Base-by-base conservation (phyloP, 2,113 vertebrate species). In the Onychorhynchus coronatus region DNA sequence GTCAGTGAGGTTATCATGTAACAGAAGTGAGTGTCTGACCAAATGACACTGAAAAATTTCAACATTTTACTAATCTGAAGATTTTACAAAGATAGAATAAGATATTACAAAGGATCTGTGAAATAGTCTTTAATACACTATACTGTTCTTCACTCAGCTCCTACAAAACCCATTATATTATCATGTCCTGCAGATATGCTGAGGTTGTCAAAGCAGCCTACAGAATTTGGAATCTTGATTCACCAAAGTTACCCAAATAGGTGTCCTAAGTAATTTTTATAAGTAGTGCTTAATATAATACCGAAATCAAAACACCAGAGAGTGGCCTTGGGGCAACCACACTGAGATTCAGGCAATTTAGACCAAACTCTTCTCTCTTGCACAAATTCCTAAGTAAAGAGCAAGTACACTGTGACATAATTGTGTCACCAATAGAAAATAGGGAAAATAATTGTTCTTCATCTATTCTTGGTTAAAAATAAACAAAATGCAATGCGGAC, bases 401-500 rank as follows among this genome's bases (percentile, higher is more conserved):
- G 12, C n/a, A 59, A 76, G 55, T 8, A 19, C 30, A 8, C 28
- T 39, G n/a, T 35, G 59, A 12, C 30, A 9, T 14, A 70, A 68
- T 49, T 31, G 7, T 66, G 18, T 10, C 59, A 18, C 35, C 3
- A 47, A 0, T 5, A 12, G 31, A 72, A 75, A 68, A 86, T 0
- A 53, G 30, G 44, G 14, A 44, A 55, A 42, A 62, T 28, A 56
- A 10, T 33, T 41, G 30, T 78, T 76, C 41, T 75, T 39, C 17
- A 8, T 23, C 47, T 85, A 9, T 31, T 71, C 55, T 77, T 49
- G 35, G 14, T 52, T 82, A 67, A 46, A 92, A 75, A 65, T 14
- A 44, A 55, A 84, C 62, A 3, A 93, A 83, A 52, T 5, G 8
- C 59, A 63, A 74, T 19, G 30, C 71, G 17, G 50, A 14, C 24